phyloP scores from a whole-genome alignment of 2,888 invertebrate species.

The Thumatha senex region DNA sequence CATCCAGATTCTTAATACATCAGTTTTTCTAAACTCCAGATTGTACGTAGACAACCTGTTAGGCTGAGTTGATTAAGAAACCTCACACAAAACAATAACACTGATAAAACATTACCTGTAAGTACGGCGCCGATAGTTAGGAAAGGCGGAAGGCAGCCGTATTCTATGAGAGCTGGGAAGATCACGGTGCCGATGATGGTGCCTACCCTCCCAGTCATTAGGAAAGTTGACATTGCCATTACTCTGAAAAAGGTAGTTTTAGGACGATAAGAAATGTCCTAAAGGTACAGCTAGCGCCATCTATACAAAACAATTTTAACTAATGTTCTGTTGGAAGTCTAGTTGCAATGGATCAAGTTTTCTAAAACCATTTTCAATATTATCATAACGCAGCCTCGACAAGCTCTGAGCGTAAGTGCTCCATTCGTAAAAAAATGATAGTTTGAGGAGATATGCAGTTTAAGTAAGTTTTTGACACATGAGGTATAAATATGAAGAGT shows the following conservation, averaged over 20 bases:
- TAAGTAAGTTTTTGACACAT: too few relatives aligned
- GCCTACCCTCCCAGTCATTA: conserved; percentile 88
- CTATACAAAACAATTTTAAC: neutral
- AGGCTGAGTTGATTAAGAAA: too few relatives aligned
- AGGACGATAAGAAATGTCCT: neutral
- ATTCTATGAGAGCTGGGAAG: conserved; percentile 86
- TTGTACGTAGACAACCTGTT: too few relatives aligned
- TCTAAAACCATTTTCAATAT: too few relatives aligned
- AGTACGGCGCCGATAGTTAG: conserved; percentile 85
- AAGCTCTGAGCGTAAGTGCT: too few relatives aligned
- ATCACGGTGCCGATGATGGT: conserved; percentile 88
- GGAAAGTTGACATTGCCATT: conserved; percentile 87
- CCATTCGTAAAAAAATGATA: too few relatives aligned
- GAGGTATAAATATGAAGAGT: too few relatives aligned
- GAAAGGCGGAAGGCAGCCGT: conserved; percentile 89
- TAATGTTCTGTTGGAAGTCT: neutral
- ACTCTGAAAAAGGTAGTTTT: conserved; percentile 78
- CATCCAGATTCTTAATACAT: too few relatives aligned
- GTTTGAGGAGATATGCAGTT: too few relatives aligned
- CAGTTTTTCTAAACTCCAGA: too few relatives aligned
- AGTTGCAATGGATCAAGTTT: neutral
- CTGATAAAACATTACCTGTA: conserved; percentile 75
- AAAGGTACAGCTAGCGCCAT: neutral
- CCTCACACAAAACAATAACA: too few relatives aligned
- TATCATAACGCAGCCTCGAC: too few relatives aligned